Percentiles rank a stretch among this genome's conserved stretches.
phyloP scores from a whole-genome alignment of 2,888 invertebrate genomes.

The Odontothrips loti region DNA sequence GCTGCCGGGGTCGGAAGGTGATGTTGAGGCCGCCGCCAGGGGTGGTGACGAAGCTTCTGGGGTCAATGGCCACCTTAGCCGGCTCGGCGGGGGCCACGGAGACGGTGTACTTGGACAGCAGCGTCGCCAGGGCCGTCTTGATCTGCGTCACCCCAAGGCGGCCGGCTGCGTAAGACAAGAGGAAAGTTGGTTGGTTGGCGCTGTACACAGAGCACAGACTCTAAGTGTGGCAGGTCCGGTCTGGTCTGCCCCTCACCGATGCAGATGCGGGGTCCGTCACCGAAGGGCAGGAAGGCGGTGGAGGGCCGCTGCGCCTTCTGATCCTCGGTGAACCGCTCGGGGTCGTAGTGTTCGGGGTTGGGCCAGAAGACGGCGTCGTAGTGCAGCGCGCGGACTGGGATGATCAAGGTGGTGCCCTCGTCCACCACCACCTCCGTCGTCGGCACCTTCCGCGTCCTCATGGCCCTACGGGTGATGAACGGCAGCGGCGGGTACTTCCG shows the following conservation, averaged over 20 bases:
- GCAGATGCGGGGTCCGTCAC: neutral
- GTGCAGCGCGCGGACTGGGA: neutral
- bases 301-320: neutral
- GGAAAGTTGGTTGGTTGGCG: too few relatives aligned
- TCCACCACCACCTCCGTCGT: conserved; percentile 5
- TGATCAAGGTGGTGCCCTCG: neutral
- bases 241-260: conserved; percentile 6
- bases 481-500: conserved; percentile 7
- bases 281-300: neutral
- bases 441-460: conserved; percentile 8
- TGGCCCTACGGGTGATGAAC: neutral
- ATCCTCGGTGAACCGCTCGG: neutral
- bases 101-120: neutral
- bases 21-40: neutral
- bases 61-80: neutral
- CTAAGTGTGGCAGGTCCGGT: too few relatives aligned
- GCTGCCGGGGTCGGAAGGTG: neutral
- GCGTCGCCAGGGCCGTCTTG: conserved; percentile 10
- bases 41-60: neutral
- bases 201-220: too few relatives aligned
- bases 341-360: neutral
- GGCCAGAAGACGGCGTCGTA: conserved; percentile 2
- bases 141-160: neutral
- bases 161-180: neutral
- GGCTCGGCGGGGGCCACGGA: neutral